Evolutionary conservation across 2,113 vertebrate species (phyloP).

Genomic region (Ctenomys sociabilis): DNA sequence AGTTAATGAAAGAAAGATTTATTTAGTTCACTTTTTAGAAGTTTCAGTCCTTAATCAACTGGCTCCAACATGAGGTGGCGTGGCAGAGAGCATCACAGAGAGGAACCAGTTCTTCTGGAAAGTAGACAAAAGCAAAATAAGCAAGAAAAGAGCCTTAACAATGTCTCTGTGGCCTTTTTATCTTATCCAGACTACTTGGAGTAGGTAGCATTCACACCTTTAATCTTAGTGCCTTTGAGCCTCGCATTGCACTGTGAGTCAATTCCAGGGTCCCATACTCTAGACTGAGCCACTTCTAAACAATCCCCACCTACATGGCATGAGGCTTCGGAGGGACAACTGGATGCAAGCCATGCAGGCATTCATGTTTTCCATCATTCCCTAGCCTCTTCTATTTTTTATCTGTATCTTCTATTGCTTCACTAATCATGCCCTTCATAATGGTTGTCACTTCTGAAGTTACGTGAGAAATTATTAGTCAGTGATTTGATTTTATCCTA

Average conservation of each 20-base stretch:
- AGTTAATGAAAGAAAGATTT: too few relatives aligned
- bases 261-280: not conserved
- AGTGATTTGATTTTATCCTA: not conserved
- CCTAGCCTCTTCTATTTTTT: not conserved
- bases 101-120: not conserved
- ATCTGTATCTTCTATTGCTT: not conserved
- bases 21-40: too few relatives aligned
- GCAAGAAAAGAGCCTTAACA: not conserved
- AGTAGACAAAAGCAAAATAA: not conserved
- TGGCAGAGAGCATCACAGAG: too few relatives aligned
- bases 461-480: not conserved
- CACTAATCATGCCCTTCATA: not conserved
- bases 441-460: not conserved
- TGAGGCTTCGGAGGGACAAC: not conserved
- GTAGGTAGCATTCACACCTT: not conserved
- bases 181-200: not conserved
- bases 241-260: not conserved
- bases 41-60: too few relatives aligned
- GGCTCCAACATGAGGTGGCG: too few relatives aligned
- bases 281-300: not conserved
- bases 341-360: not conserved
- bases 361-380: not conserved
- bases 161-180: not conserved
- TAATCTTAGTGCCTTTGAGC: not conserved
- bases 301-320: not conserved